Evolutionary conservation across 2,797 vertebrate genomes (phyloP), one percentile per base, ranked within the genome.

Genomic region (Thaleichthys pacificus): DNA sequence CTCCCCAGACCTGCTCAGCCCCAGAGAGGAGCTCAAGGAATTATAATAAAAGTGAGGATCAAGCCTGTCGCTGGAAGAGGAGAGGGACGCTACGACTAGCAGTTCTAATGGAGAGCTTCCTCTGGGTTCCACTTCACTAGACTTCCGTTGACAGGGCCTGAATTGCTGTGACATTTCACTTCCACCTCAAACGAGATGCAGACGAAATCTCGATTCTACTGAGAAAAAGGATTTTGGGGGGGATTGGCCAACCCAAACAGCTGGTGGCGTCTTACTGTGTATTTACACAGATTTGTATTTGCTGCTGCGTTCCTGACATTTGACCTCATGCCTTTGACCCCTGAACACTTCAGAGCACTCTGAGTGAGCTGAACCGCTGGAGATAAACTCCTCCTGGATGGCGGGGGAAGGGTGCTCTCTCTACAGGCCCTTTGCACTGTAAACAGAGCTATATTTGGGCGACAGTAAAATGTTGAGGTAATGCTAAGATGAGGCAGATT

Each of bases 61-160:
- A 51, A 2, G 61, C 54, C 4, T 68, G 22, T 68, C n/a, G 15
- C 49, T 30, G 19, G 21, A 7, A 56, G 49, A 56, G 9, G 66
- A 67, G 5, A 51, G 22, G 22, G 12, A 32, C 56, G 57, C 56
- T 51, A 58, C 75, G 61, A 60, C 61, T 3, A 76, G 68, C 54
- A 24, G 28, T 71, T 72, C 79, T 76, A 74, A 79, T 80, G 73
- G 80, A 83, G 71, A 78, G 63, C 51, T 60, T 0, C 80, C 69
- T 75, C 70, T 64, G 9, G 73, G 77, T 67, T 85, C 69, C 22
- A 80, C 69, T 79, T 62, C 70, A 80, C 75, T 72, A 77, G 77
- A 77, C 68, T 71, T 79, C 75, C 69, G 65, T 82, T 77, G 81
- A 74, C 78, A 70, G 71, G 75, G 79, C 74, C 66, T 56, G 84